phyloP scores from a whole-genome alignment of 2,113 vertebrate genomes.

The Cochlearius cochlearius region DNA sequence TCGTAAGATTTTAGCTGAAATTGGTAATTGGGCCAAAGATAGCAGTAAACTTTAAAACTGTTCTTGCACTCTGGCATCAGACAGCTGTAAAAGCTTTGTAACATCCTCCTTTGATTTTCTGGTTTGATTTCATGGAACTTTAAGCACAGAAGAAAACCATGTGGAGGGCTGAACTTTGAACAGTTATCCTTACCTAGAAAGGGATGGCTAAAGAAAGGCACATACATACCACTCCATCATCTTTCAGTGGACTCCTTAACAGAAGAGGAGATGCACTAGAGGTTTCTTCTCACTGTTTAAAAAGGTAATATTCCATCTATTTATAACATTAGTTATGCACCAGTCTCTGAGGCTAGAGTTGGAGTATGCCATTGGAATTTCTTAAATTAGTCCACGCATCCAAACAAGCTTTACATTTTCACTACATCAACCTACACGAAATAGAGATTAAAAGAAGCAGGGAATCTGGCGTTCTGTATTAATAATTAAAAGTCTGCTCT shows the following conservation, averaged over 20 bases:
- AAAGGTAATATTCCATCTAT: neutral
- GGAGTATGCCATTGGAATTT: neutral
- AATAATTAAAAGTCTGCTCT: neutral
- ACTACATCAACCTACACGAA: neutral
- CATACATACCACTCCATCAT: neutral
- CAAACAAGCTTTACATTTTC: neutral
- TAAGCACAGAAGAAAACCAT: neutral
- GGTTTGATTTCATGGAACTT: neutral
- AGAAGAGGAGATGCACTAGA: neutral
- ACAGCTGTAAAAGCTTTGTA: neutral
- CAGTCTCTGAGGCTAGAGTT: neutral
- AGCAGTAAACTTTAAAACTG: neutral
- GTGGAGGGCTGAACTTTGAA: neutral
- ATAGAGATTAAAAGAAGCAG: neutral
- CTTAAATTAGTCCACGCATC: neutral
- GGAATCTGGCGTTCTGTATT: neutral
- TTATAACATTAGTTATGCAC: neutral
- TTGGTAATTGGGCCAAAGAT: neutral
- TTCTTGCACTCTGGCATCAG: neutral
- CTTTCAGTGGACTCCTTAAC: neutral
- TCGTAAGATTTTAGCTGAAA: neutral
- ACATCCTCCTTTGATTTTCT: neutral
- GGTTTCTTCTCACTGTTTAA: neutral
- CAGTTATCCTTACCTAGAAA: neutral
- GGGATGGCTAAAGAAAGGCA: neutral